Conservation (phyloP, 2,113 vertebrate species). For the Beaufortia kweichowensis region DNA sequence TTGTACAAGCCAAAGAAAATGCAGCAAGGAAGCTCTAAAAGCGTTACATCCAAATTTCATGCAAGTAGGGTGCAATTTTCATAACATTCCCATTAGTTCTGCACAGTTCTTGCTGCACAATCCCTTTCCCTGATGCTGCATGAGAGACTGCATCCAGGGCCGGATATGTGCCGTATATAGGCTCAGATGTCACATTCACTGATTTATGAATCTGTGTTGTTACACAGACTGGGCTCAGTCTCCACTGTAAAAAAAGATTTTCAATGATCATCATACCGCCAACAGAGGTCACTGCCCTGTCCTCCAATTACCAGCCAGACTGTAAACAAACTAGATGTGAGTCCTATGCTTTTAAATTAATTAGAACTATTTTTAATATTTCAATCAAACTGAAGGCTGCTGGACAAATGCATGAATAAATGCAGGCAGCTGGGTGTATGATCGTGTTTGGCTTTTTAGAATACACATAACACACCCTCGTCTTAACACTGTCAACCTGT, state of each 20-base stretch:
- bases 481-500: slow-evolving; percentile 24
- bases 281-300: slow-evolving; percentile 45
- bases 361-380: slow-evolving; percentile 50
- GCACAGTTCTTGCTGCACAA: background rate
- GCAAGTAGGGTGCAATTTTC: background rate
- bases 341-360: slow-evolving; percentile 49
- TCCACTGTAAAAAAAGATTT: slow-evolving; percentile 15
- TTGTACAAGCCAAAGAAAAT: background rate
- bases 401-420: slow-evolving; percentile 30
- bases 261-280: background rate
- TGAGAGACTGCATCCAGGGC: background rate
- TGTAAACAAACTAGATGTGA: slow-evolving; percentile 21
- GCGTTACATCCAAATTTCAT: slow-evolving; percentile 4
- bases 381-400: slow-evolving; percentile 24
- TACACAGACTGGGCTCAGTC: slow-evolving; percentile 7
- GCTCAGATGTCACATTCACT: background rate
- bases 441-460: background rate
- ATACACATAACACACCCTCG: slow-evolving; percentile 8
- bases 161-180: background rate
- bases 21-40: background rate
- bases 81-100: slow-evolving; percentile 12
- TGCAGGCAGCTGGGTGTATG: slow-evolving; percentile 36
- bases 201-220: slow-evolving; percentile 20
- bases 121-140: slow-evolving; percentile 14
- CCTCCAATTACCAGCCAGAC: slow-evolving; percentile 44